phyloP scores from a whole-genome alignment of 2,797 vertebrate species.

The Dendrocincla fuliginosa region DNA sequence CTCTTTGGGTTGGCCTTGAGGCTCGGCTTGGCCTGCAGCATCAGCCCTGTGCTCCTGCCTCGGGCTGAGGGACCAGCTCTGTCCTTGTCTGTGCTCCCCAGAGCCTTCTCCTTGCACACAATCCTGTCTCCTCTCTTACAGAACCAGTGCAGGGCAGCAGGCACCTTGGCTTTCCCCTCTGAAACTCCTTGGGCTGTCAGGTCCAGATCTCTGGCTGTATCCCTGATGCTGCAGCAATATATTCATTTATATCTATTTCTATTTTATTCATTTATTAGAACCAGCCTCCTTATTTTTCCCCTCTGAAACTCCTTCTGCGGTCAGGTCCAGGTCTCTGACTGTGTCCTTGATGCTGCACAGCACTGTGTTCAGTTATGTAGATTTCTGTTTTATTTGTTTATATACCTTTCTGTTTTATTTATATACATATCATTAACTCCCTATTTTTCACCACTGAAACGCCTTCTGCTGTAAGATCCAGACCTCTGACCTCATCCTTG shows the following conservation, averaged over 20 bases:
- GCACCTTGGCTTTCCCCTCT: fast-evolving
- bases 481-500: background rate
- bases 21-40: background rate
- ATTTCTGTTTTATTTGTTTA: no score
- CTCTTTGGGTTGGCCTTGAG: background rate
- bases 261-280: background rate
- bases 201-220: background rate
- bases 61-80: background rate
- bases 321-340: no score
- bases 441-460: background rate
- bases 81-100: background rate
- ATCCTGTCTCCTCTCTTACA: background rate
- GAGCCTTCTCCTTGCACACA: no score
- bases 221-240: background rate
- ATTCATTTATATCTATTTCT: background rate
- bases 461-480: fast-evolving
- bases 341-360: no score
- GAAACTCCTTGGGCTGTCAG: fast-evolving
- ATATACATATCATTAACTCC: no score
- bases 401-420: background rate
- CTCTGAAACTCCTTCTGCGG: no score
- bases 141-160: background rate
- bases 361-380: no score
- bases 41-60: background rate
- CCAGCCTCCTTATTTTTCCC: background rate